Base-by-base conservation (phyloP, 1,140 invertebrate species). In the Zelostemma sp. region DNA sequence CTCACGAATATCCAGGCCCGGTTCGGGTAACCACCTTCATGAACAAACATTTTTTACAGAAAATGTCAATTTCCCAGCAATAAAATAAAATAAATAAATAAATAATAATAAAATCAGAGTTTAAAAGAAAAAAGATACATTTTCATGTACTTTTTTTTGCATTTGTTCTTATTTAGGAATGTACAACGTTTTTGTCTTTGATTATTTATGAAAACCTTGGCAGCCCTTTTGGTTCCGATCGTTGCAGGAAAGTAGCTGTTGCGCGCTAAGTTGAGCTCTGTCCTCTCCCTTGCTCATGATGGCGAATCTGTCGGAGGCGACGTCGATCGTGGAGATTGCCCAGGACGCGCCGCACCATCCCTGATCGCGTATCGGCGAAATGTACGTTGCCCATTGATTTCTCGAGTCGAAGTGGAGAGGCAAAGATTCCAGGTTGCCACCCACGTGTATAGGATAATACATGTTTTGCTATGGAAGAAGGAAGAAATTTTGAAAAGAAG, bases 341-440 rank as follows among this genome's bases (percentile, higher is more conserved):
- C 96, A 98, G 0, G 96, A 97, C 0, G 95, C 89, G 0, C 91
- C 95, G 76, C 96, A 95, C 92, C 96, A 95, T 28, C 92, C 92
- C 84, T 99, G 97, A 84, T 99, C 95, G 8, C 89, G 84, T 6
- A 97, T 86, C 0, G 85, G 87, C 0, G 91, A 89, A 25, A 97
- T 92, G 19, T 88, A 86, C 0, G 87, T 85, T 0, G 88, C 88
- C 96, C 96, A 98, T 40, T 88, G 86, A 0, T 83, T 75, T 1
- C 93, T 86, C 0, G 93, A 85, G 79, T 97, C 94, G 79, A 98
- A 97, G 33, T 87, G 68, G 1, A 76, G 68, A 0, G 92, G 93
- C 17, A 94, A 60, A 15, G 83, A 74, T 0, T 83, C 73, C 5
- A 87, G 84, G 54, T 90, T 86, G 76, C 92, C 89, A 33, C 89